Evolutionary conservation across 92 coral and sea anemone genomes (phyloP).

Genomic region (Porites cylindrica): DNA sequence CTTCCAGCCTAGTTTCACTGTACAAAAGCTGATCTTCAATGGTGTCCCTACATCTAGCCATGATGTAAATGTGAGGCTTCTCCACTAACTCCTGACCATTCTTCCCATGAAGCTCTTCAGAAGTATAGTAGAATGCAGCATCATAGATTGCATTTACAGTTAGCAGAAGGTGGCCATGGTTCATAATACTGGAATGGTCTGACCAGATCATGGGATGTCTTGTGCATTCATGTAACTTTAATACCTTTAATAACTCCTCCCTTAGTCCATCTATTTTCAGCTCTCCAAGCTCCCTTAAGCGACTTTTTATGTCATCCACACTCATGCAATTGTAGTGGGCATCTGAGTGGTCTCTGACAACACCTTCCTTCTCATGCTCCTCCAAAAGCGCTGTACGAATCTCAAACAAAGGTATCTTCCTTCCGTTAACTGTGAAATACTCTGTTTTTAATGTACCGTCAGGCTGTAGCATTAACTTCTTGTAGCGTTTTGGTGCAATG

Average conservation of each 20-base stretch:
- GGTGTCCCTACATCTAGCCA: slow-evolving; percentile 12
- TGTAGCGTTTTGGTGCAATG: slow-evolving; percentile 7
- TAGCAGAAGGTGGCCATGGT: slow-evolving; percentile 38
- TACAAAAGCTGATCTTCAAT: not conserved
- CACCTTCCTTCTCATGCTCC: slow-evolving; percentile 34
- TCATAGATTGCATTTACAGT: slow-evolving; percentile 21
- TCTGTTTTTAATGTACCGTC: slow-evolving; percentile 18
- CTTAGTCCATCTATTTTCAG: not conserved
- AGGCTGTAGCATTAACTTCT: slow-evolving; percentile 18
- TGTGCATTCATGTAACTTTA: slow-evolving; percentile 2
- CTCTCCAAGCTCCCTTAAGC: slow-evolving; percentile 50
- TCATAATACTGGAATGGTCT: slow-evolving; percentile 46
- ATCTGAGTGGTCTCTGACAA: slow-evolving; percentile 29
- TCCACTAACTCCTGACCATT: slow-evolving; percentile 14
- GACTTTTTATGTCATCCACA: slow-evolving; percentile 1
- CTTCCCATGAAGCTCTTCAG: not conserved
- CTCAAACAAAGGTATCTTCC: slow-evolving; percentile 47
- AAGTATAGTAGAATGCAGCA: slow-evolving; percentile 3
- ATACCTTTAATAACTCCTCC: not conserved
- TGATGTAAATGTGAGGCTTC: not conserved
- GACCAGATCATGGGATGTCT: slow-evolving; percentile 52
- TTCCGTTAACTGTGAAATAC: slow-evolving; percentile 29
- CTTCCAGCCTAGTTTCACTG: slow-evolving; percentile 4
- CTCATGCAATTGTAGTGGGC: slow-evolving; percentile 24
- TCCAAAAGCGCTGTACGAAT: slow-evolving; percentile 26